Base-by-base conservation (phyloP, 2,797 vertebrate species). In the Ceyx erithaca region DNA sequence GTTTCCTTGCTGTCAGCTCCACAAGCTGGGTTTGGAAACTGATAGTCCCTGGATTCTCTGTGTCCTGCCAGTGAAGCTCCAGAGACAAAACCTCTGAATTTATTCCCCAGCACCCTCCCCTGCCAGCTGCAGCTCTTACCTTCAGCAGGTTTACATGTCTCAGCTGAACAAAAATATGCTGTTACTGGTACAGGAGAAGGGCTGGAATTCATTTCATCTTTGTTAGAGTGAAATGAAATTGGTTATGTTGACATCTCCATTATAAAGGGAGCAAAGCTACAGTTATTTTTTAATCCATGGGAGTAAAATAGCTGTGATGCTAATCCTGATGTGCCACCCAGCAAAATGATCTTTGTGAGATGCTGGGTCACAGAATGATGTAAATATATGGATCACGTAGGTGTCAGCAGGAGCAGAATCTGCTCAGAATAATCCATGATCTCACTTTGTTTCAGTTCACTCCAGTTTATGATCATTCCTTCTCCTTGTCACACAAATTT, bases 81-180 rank as follows among this genome's bases (percentile, higher is more conserved):
- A n/a, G 62, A 83, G 52, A 83, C n/a, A 88, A 93, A 58, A 91
- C 30, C 75, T 20, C 6, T 54, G 59, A 9, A 70, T 94, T 72
- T 92, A 31, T 92, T 45, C 76, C 85, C 84, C 76, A 51, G 30
- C 79, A 45, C 43, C 61, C 87, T 72, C 63, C 72, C 51, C 35
- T 69, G 78, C 68, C 83, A 1, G 16, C 48, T 72, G 67, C 83
- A 92, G 14, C 83, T 89, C 78, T 68, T 85, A 91, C 80, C 80
- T 95, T 80, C 81, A 68, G 67, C 88, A 85, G 66, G 94, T 94
- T 94, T 94, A 85, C 89, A 87, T 43, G 67, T 84, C 89, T 95
- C 91, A 76, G 86, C 69, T 90, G 93, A 93, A 94, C 92, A 82
- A 93, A 94, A 95, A 92, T 75, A 82, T 9, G 40, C 69, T 87